Conservation (phyloP, 2,113 vertebrate species). For the Corythoichthys intestinalis region DNA sequence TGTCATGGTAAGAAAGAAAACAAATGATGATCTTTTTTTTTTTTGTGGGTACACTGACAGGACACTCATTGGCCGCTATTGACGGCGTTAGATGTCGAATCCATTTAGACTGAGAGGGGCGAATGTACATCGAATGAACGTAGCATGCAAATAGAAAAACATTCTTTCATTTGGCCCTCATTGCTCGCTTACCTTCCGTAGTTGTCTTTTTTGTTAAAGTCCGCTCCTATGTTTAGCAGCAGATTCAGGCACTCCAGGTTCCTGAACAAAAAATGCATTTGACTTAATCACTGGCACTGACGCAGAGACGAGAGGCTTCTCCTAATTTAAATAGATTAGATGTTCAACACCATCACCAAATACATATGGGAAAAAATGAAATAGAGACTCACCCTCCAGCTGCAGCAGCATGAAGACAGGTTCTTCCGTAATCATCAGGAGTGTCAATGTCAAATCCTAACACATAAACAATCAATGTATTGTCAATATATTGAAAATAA, state of each 20-base stretch:
- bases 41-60: no score
- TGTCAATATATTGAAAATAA: neutral
- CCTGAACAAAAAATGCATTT: conserved; percentile 56
- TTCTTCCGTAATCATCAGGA: conserved; percentile 93
- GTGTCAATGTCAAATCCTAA: conserved; percentile 93
- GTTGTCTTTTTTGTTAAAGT: conserved; percentile 94
- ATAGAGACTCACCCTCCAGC: conserved; percentile 86
- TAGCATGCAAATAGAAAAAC: no score
- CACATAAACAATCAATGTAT: conserved; percentile 34
- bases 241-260: conserved; percentile 98
- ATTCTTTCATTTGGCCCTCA: no score
- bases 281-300: neutral
- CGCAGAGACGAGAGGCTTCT: no score
- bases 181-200: conserved; percentile 85
- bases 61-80: no score
- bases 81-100: no score
- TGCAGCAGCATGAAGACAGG: conserved; percentile 95
- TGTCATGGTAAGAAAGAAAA: conserved; percentile 35
- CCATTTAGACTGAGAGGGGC: no score
- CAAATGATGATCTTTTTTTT: neutral
- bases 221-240: conserved; percentile 90
- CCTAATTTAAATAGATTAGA: no score
- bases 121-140: no score
- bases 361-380: neutral
- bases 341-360: no score